Conservation (phyloP, 2,113 vertebrate species). For the Agelaius phoeniceus region DNA sequence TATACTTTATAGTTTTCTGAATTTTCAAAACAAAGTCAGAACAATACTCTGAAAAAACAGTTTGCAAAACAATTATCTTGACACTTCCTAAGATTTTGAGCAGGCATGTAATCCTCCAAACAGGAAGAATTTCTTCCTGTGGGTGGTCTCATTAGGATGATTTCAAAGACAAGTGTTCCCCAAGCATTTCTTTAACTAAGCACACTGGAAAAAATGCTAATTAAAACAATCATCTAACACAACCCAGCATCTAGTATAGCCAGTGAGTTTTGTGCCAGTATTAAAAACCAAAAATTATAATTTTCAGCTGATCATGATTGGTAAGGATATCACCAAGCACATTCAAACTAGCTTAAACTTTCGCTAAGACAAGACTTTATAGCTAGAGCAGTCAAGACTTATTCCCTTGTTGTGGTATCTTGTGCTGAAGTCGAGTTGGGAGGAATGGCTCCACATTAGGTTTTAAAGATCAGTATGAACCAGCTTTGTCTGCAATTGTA, state of each 20-base stretch:
- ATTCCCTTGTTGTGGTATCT: neutral
- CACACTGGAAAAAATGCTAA: neutral
- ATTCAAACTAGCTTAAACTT: neutral
- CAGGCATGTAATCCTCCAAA: neutral
- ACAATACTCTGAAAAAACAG: neutral
- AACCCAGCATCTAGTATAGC: neutral
- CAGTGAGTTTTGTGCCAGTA: neutral
- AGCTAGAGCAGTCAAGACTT: neutral
- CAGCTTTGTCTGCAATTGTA: neutral
- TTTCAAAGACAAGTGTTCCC: neutral
- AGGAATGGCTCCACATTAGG: neutral
- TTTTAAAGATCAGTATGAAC: neutral
- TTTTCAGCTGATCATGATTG: neutral
- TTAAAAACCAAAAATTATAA: neutral
- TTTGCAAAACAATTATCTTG: neutral
- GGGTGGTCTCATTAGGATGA: neutral
- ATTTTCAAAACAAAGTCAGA: neutral
- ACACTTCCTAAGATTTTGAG: neutral
- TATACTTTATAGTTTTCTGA: neutral
- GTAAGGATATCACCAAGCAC: neutral
- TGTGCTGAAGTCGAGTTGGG: neutral
- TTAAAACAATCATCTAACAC: neutral
- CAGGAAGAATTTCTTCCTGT: neutral
- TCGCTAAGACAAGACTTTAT: neutral
- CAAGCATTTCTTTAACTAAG: neutral